Evolutionary conservation across 2,888 invertebrate genomes (phyloP).

Genomic region (Cistogaster globosa): DNA sequence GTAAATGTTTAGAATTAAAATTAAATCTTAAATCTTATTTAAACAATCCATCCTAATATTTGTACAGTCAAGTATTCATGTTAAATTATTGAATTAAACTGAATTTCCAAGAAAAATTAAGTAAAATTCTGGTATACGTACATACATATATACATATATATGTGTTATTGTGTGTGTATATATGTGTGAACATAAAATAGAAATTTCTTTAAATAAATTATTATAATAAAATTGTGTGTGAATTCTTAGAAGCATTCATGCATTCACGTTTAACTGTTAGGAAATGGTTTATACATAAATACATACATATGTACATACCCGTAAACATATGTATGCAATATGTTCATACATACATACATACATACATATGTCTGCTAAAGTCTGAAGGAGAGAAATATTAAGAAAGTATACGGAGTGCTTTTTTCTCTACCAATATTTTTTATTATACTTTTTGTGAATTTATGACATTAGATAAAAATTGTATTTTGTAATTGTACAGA

Average conservation of each 20-base stretch:
- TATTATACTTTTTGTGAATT: conserved; percentile 49
- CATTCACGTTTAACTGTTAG: background rate
- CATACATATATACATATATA: too few species aligned
- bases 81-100: background rate
- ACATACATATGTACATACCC: too few species aligned
- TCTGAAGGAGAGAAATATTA: background rate
- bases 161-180: too few species aligned
- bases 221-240: conserved; percentile 51
- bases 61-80: background rate
- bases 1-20: background rate
- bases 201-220: conserved; percentile 57
- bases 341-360: background rate
- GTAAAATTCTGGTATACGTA: background rate
- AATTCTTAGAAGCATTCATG: conserved; percentile 24
- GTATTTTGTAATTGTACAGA: conserved; percentile 21
- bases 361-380: background rate
- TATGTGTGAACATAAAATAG: background rate
- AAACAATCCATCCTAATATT: too few species aligned
- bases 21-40: too few species aligned
- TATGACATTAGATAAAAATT: conserved; percentile 55
- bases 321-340: too few species aligned
- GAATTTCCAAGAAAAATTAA: conserved; percentile 32
- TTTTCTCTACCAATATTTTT: conserved; percentile 22
- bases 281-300: conserved; percentile 6
- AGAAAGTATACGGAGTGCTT: conserved; percentile 25